Base-by-base conservation (phyloP, 2,888 invertebrate species). In the Hypolimnas misippus region DNA sequence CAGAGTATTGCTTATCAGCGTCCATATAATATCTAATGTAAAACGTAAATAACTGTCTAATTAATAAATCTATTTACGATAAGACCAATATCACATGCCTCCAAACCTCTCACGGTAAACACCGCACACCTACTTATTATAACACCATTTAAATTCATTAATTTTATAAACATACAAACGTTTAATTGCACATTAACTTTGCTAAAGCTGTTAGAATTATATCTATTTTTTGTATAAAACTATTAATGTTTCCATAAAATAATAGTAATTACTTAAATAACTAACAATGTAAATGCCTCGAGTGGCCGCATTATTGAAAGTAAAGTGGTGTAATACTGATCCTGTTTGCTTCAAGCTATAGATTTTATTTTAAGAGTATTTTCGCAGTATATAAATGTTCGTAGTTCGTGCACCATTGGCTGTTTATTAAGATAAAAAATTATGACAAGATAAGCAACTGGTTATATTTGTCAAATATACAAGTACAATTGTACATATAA, bases 231-330 rank as follows among this genome's bases (percentile, higher is more conserved):
- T 29, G 16, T 33, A 38, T 25, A 42, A 38, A 57, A 31, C 29
- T 16, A 19, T 57, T 40, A 31, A 50, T 31, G 50, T 51, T 31
- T 38, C 38, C 31, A 16, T 40, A 60, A 38, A 50, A 54, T 66
- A 49, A 57, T 57, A 38, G 50, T 53, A 53, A 59, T 57, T 59
- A 55, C 57, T 38, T 52, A 52, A 55, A 62, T 58, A 19, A 57
- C 40, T 58, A 29, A 63, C 46, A 54, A 60, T 57, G 53, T 21
- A 57, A 57, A 62, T 33, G 53, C 17, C 56, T 6, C 40, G 52
- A 53, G 49, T 57, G 49, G 19, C 60, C 54, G 63, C 60, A 63
- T 63, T 63, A 60, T 60, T 57, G 61, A 50, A 57, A 55, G 56
- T 60, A 40, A 60, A 60, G 29, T 63, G 50, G 50, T 55, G 60